These are phyloP conservation scores for Eupelmus urozonus DNA, from an alignment of 2,888 invertebrate species.

Conservation along the genomic window DNA sequence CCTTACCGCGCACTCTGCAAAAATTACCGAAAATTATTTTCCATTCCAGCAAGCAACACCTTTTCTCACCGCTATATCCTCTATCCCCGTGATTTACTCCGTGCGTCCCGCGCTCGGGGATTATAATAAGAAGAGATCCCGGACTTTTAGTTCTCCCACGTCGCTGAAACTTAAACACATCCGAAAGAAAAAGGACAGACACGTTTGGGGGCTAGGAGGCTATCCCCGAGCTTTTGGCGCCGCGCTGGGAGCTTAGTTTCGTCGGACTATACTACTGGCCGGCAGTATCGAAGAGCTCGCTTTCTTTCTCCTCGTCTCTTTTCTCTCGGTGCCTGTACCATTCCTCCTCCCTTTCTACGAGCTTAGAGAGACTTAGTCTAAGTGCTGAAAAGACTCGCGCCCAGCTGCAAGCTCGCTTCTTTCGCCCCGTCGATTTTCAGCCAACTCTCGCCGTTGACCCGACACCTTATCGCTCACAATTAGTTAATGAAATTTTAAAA, in stretches of 20 bases:
- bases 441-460: neutral
- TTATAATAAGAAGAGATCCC: slow-evolving; percentile 37
- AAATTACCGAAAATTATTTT: no score
- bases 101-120: slow-evolving; percentile 8
- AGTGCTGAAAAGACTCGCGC: slow-evolving; percentile 39
- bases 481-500: slow-evolving; percentile 47
- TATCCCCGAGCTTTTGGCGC: slow-evolving; percentile 19
- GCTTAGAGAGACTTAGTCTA: slow-evolving; percentile 52
- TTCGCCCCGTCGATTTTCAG: neutral
- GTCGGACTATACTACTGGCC: slow-evolving; percentile 42
- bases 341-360: slow-evolving; percentile 17
- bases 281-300: slow-evolving; percentile 45
- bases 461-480: slow-evolving; percentile 49
- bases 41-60: no score
- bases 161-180: slow-evolving; percentile 37
- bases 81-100: slow-evolving; percentile 39
- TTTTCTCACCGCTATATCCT: no score
- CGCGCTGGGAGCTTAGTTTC: slow-evolving; percentile 36
- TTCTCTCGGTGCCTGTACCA: neutral
- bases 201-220: neutral
- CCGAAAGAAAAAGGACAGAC: slow-evolving; percentile 30
- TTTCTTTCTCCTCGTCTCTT: neutral
- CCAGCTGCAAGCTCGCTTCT: slow-evolving; percentile 13
- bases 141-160: slow-evolving; percentile 41
- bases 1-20: no score